Evolutionary conservation across 2,797 vertebrate genomes (phyloP).

Genomic region (Ceyx erithaca): DNA sequence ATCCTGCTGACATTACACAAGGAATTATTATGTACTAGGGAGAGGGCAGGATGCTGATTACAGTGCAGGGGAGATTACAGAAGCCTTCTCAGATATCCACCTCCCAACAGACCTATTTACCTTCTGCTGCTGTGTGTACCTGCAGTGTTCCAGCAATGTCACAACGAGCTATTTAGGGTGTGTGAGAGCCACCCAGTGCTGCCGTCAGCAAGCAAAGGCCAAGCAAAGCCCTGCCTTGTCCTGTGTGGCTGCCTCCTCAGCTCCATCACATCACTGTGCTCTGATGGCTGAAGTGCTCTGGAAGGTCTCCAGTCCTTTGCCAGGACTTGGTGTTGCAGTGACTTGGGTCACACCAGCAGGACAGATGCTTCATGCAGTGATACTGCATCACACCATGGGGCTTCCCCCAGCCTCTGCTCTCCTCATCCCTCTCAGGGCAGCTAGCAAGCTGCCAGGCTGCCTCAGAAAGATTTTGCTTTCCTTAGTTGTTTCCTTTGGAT

Average conservation of each 20-base stretch:
- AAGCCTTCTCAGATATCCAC: background rate
- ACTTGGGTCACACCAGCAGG: background rate
- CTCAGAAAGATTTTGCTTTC: constrained; percentile 15
- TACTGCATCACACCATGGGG: background rate
- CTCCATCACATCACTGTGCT: background rate
- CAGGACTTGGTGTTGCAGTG: background rate
- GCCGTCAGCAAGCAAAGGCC: constrained; percentile 16
- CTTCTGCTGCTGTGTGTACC: background rate
- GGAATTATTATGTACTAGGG: background rate
- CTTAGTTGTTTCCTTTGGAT: background rate
- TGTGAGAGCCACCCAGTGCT: background rate
- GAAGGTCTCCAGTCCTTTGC: background rate
- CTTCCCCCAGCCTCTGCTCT: background rate
- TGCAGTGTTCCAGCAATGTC: background rate
- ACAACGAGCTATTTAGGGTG: background rate
- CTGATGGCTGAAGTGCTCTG: background rate
- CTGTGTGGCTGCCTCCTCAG: background rate
- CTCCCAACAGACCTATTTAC: constrained; percentile 16
- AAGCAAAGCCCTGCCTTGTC: background rate
- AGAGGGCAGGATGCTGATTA: constrained; percentile 7
- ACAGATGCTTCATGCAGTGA: background rate
- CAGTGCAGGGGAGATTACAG: constrained; percentile 2
- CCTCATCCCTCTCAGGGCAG: background rate
- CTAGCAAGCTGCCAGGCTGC: background rate
- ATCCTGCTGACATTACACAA: background rate